A percentile compares a stretch with the other conserved stretches of the same genome.
These are phyloP conservation scores for Metalampra italica DNA, from an alignment of 2,888 invertebrate species.

Conservation along the genomic window DNA sequence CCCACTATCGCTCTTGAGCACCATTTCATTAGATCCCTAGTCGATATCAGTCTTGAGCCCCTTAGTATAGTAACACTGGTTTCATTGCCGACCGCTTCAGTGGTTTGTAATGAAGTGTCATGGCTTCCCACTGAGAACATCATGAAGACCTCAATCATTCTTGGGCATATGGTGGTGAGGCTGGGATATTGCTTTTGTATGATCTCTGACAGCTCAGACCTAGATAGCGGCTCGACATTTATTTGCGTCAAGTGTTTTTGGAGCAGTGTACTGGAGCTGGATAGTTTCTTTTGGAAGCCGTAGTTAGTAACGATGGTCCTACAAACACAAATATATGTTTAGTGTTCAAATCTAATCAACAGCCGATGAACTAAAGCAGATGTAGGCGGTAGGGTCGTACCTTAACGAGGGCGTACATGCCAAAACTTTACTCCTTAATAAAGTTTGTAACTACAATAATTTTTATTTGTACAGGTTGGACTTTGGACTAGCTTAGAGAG, in stretches of 20 bases:
- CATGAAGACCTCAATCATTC: conserved; percentile 90
- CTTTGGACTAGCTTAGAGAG: too few species aligned
- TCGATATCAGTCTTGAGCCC: conserved; percentile 84
- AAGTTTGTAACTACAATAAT: too few species aligned
- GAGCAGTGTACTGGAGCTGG: conserved; percentile 82
- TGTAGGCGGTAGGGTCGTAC: too few species aligned
- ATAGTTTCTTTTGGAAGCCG: conserved; percentile 81
- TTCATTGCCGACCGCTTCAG: conserved; percentile 33
- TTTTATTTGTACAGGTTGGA: too few species aligned
- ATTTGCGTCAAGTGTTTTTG: conserved; percentile 91
- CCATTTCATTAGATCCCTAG: conserved; percentile 95
- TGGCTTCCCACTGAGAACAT: conserved; percentile 87
- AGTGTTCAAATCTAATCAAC: too few species aligned
- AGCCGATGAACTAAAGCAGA: too few species aligned
- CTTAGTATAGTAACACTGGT: conserved; percentile 45
- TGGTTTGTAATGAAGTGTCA: conserved; percentile 63
- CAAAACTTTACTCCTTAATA: too few species aligned
- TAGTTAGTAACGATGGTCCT: conserved; percentile 80
- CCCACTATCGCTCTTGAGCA: conserved; percentile 87
- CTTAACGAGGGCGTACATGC: too few species aligned
- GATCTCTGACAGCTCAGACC: conserved; percentile 85
- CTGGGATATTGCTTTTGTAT: conserved; percentile 83
- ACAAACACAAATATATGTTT: conserved; percentile 24
- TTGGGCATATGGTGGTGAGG: conserved; percentile 84
- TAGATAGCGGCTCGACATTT: conserved; percentile 87